Conservation (phyloP, 2,888 invertebrate genomes). For the Pterobdella sp. region DNA sequence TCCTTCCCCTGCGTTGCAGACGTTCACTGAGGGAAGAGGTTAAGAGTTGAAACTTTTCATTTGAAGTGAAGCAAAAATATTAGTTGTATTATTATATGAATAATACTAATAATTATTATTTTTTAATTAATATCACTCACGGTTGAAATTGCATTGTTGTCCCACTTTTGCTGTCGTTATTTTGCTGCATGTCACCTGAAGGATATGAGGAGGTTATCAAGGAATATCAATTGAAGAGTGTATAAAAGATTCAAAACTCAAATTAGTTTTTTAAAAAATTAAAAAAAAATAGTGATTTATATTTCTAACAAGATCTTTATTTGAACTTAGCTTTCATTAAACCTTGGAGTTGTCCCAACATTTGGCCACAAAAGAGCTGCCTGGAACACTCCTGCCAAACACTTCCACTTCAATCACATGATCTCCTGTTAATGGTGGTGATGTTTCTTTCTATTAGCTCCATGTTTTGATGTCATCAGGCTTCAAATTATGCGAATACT, state of each 20-base stretch:
- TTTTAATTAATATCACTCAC: conserved; percentile 19
- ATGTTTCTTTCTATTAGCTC: too few species aligned
- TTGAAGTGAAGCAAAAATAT: not conserved
- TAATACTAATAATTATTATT: not conserved
- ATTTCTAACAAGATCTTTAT: too few species aligned
- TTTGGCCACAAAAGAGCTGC: conserved; percentile 50
- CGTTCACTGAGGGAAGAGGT: conserved; percentile 60
- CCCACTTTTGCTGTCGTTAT: conserved; percentile 26
- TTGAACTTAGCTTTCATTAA: too few species aligned
- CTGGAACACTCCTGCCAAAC: conserved; percentile 41
- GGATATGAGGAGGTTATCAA: not conserved
- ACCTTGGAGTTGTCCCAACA: conserved; percentile 78
- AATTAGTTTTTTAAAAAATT: too few species aligned
- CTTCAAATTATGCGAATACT: too few species aligned
- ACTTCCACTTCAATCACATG: conserved; percentile 42
- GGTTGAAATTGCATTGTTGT: conserved; percentile 26
- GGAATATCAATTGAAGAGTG: not conserved
- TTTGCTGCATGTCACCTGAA: conserved; percentile 23
- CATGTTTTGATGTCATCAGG: too few species aligned
- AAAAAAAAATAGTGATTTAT: too few species aligned
- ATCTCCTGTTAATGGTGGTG: conserved; percentile 38
- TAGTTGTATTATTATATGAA: not conserved
- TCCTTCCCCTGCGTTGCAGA: conserved; percentile 91
- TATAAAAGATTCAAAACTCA: too few species aligned
- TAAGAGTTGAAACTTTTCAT: not conserved